Percentiles rank a stretch among this genome's conserved stretches.
Conservation (phyloP, 2,888 invertebrate species). For the Plagodis dolabraria region DNA sequence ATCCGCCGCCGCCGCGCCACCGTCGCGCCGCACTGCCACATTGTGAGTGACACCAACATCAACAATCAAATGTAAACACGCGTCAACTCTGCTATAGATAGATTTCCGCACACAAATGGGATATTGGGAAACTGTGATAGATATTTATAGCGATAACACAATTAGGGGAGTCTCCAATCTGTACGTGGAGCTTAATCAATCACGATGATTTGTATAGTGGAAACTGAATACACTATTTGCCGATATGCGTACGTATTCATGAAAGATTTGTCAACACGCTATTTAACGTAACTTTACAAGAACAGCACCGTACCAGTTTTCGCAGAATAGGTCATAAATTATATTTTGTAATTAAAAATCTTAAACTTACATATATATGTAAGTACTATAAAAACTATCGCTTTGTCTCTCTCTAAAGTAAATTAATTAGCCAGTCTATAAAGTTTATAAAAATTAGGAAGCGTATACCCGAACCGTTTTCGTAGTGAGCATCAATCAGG, state of each 20-base stretch:
- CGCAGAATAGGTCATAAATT: no score
- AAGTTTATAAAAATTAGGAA: constrained; percentile 13
- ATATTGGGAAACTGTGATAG: constrained; percentile 10
- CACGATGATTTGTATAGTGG: constrained; percentile 14
- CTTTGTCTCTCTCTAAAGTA: no score
- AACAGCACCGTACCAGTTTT: no score
- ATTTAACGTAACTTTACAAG: no score
- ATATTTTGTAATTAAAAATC: no score
- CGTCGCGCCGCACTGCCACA: constrained; percentile 4
- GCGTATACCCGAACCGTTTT: constrained; percentile 18
- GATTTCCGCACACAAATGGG: constrained; percentile 27
- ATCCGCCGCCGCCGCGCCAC: no score
- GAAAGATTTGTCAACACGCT: no score
- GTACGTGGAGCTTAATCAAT: constrained; percentile 14
- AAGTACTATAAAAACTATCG: no score
- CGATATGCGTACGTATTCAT: neutral
- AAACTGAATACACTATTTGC: neutral
- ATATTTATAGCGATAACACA: constrained; percentile 39
- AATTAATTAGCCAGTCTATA: no score
- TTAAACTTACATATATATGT: no score
- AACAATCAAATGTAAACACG: constrained; percentile 28
- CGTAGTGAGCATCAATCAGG: constrained; percentile 20
- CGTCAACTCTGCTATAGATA: constrained; percentile 24
- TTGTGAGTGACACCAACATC: constrained; percentile 20
- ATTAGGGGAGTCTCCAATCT: constrained; percentile 15